Percentiles rank a stretch among this genome's conserved stretches.
Evolutionary conservation across 1,140 invertebrate species (phyloP).

Genomic region (Pseudomyrmex concolor): DNA sequence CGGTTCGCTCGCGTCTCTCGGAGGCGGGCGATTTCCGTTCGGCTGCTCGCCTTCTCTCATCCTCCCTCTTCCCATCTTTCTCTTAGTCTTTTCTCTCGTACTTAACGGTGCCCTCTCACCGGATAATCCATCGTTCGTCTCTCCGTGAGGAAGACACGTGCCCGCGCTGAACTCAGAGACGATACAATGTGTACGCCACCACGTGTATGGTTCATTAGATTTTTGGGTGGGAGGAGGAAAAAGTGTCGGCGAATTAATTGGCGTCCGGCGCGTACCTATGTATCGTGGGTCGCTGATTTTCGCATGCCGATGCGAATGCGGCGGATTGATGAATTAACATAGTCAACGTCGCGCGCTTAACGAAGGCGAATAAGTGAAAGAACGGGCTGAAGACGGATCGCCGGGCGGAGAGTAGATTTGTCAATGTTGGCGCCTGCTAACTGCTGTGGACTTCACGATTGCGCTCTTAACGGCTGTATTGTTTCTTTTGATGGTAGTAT

Average conservation of each 20-base stretch:
- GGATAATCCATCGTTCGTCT: conserved; percentile 67
- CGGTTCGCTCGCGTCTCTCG: conserved; percentile 68
- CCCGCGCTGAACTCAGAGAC: conserved; percentile 47
- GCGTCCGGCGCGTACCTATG: conserved; percentile 8
- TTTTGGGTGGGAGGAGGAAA: conserved; percentile 40
- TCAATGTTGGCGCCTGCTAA: conserved; percentile 54
- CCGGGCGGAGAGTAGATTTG: conserved; percentile 56
- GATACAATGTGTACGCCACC: conserved; percentile 60
- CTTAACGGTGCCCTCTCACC: conserved; percentile 48
- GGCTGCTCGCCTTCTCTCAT: conserved; percentile 19
- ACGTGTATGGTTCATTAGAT: conserved; percentile 59
- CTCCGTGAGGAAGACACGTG: conserved; percentile 63
- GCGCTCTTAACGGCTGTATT: conserved; percentile 7
- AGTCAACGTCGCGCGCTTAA: conserved; percentile 54
- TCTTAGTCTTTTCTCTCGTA: too few species aligned
- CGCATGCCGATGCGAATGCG: conserved; percentile 7
- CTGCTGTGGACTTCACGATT: conserved; percentile 19
- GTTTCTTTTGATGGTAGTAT: neutral
- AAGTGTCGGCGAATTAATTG: conserved; percentile 52
- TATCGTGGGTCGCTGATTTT: conserved; percentile 13
- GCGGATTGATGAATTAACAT: conserved; percentile 56
- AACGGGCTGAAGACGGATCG: conserved; percentile 39
- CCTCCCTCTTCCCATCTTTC: conserved; percentile 8
- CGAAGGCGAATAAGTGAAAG: conserved; percentile 58
- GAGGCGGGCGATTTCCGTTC: conserved; percentile 66